Percentiles rank a stretch among this genome's conserved stretches.
Conservation (phyloP, 2,888 invertebrate genomes). For the Dolichomitus sp. region DNA sequence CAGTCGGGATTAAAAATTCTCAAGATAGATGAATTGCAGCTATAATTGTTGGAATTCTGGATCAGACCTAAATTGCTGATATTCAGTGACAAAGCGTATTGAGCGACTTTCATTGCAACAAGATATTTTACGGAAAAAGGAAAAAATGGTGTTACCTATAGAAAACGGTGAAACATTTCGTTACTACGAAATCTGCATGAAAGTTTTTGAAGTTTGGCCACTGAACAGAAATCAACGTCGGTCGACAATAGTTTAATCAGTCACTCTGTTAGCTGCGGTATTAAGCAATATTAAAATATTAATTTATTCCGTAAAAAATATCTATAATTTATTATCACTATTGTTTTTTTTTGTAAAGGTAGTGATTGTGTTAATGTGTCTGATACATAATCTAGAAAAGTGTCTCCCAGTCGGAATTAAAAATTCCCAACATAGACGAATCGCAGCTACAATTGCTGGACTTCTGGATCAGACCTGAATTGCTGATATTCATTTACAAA, state of each 20-base stretch:
- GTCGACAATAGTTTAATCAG: neutral
- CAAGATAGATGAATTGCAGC: no score
- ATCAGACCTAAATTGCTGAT: no score
- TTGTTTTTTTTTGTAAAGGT: neutral
- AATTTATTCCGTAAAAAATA: no score
- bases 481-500: no score
- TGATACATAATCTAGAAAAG: neutral
- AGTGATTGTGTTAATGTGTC: neutral
- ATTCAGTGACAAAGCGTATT: no score
- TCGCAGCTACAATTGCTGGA: neutral
- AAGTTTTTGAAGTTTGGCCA: neutral
- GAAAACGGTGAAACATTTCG: neutral
- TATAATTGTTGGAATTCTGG: no score
- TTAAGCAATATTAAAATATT: no score
- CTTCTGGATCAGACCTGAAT: no score
- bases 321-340: neutral
- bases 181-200: neutral
- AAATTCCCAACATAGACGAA: neutral
- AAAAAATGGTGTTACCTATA: no score
- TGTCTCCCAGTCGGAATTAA: neutral
- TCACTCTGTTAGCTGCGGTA: neutral
- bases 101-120: no score
- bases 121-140: neutral
- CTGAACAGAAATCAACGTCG: neutral
- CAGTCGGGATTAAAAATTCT: no score